These are phyloP conservation scores for Melanotaenia boesemani DNA, from an alignment of 2,797 vertebrate genomes.

Conservation along the genomic window DNA sequence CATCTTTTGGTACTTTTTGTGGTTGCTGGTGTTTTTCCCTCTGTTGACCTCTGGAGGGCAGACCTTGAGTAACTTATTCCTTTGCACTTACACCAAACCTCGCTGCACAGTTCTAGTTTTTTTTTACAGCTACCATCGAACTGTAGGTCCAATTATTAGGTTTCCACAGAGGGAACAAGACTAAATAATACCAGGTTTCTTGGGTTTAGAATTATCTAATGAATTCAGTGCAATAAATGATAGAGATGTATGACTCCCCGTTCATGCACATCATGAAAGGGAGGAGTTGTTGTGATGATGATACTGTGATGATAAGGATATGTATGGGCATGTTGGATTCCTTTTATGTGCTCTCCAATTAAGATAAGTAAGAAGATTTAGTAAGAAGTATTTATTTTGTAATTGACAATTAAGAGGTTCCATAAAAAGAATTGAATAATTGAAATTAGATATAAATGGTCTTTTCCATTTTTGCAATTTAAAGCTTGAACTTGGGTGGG, in stretches of 20 bases:
- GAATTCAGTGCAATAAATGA: fast-evolving
- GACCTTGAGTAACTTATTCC: background rate
- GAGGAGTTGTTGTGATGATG: too few species aligned
- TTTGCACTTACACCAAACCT: background rate
- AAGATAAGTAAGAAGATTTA: background rate
- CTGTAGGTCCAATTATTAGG: background rate
- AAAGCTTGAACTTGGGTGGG: background rate
- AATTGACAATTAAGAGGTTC: background rate
- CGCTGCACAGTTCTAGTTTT: background rate
- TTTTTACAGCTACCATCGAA: background rate
- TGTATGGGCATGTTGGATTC: too few species aligned
- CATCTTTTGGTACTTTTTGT: background rate
- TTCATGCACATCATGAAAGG: background rate
- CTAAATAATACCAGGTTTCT: background rate
- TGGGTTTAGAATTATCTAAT: fast-evolving
- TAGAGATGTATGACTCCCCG: background rate
- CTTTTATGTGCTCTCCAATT: too few species aligned
- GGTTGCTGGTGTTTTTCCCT: constrained; percentile 10
- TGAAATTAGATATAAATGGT: background rate
- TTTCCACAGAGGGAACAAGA: background rate
- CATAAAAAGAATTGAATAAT: too few species aligned
- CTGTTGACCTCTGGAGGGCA: constrained; percentile 39
- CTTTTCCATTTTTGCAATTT: background rate
- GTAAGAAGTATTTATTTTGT: background rate
- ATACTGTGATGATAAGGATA: too few species aligned